A percentile compares a stretch with the other conserved stretches of the same genome.
Evolutionary conservation across 2,113 vertebrate genomes (phyloP).

Genomic region (Festucalex cinctus): DNA sequence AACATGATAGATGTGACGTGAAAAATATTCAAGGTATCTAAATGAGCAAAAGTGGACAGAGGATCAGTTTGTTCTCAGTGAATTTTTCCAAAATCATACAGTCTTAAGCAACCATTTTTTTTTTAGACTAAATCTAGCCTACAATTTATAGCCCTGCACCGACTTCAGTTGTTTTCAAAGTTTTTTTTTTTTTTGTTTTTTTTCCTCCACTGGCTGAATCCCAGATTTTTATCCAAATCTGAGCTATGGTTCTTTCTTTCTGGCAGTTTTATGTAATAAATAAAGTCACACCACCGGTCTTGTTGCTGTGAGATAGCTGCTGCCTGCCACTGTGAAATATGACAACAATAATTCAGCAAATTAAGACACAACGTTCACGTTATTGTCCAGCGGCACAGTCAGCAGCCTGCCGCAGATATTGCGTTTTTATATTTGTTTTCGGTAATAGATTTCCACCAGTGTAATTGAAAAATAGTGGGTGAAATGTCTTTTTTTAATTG

Average conservation of each 20-base stretch:
- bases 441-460: not conserved
- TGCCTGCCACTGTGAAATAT: constrained; percentile 1
- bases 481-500: not conserved
- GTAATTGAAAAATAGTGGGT: not conserved
- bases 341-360: constrained; percentile 3
- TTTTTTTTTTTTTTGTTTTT: too few relatives aligned
- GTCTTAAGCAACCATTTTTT: not conserved
- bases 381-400: not conserved
- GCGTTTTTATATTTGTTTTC: not conserved
- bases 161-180: not conserved
- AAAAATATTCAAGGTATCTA: too few relatives aligned
- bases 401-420: not conserved
- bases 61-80: too few relatives aligned
- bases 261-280: not conserved
- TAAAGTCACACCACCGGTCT: not conserved
- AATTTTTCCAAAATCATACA: not conserved
- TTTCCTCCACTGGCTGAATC: not conserved
- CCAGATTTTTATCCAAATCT: not conserved
- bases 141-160: not conserved
- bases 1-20: too few relatives aligned
- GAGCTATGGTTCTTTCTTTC: not conserved
- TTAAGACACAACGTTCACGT: not conserved
- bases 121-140: too few relatives aligned
- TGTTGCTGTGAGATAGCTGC: not conserved
- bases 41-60: too few relatives aligned